These are phyloP conservation scores for Callosobruchus maculatus DNA, from an alignment of 2,888 invertebrate species.

Conservation along the genomic window DNA sequence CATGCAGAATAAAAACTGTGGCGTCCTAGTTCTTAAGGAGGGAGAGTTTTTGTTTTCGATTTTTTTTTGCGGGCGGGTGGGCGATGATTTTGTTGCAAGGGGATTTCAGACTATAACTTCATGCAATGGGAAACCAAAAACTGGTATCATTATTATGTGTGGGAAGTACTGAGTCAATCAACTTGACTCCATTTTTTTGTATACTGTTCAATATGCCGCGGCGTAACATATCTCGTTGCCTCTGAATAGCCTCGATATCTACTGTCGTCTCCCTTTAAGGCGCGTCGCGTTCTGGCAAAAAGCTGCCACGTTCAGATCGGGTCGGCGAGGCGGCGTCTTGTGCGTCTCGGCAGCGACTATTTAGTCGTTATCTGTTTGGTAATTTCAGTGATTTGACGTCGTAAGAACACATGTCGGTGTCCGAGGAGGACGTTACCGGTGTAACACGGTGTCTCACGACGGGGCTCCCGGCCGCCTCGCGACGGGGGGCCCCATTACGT, in stretches of 20 bases:
- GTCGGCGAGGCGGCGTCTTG: neutral
- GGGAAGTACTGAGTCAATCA: too few relatives aligned
- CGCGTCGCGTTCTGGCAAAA: neutral
- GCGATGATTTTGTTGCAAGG: too few relatives aligned
- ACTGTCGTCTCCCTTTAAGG: neutral
- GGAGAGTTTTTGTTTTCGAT: too few relatives aligned
- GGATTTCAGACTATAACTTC: too few relatives aligned
- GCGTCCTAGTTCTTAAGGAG: too few relatives aligned
- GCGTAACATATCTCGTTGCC: too few relatives aligned
- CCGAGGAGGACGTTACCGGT: slow-evolving; percentile 15
- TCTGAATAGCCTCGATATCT: neutral
- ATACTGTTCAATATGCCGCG: too few relatives aligned
- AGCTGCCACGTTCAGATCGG: neutral
- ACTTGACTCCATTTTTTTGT: too few relatives aligned
- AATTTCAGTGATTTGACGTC: neutral
- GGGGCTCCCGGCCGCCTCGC: slow-evolving; percentile 22
- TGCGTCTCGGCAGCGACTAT: neutral
- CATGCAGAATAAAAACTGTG: too few relatives aligned
- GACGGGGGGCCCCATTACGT: neutral
- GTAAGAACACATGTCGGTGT: neutral
- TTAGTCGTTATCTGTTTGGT: neutral
- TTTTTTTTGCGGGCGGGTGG: too few relatives aligned
- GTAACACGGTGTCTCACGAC: slow-evolving; percentile 41
- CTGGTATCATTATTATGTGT: too few relatives aligned
- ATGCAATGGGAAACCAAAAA: too few relatives aligned